phyloP scores from a whole-genome alignment of 53 echinoderm and acorn worm species.

The Paracentrotus lividus region DNA sequence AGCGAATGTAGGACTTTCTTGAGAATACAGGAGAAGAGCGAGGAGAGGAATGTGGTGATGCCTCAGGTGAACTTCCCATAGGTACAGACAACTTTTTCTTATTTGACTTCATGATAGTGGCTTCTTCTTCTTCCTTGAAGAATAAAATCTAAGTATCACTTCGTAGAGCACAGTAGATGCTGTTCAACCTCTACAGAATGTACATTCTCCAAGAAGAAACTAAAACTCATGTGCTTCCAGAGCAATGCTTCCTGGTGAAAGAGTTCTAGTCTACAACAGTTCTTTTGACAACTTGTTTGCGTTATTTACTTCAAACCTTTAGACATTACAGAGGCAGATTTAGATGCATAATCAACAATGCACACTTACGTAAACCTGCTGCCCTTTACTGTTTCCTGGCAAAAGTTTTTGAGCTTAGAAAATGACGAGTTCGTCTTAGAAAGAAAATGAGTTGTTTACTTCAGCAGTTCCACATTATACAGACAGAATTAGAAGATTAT shows the following conservation, averaged over 20 bases:
- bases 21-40: constrained; percentile 30
- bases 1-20: constrained; percentile 61
- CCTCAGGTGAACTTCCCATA: constrained; percentile 39
- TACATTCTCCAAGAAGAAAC: not conserved
- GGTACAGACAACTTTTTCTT: constrained; percentile 8
- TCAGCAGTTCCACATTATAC: not conserved
- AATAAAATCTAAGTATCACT: not conserved
- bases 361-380: not conserved
- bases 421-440: not conserved
- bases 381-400: not conserved
- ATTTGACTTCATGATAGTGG: not conserved
- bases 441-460: not conserved
- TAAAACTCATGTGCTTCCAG: not conserved
- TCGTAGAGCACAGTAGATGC: not conserved
- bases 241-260: too few species aligned
- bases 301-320: too few species aligned
- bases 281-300: too few species aligned
- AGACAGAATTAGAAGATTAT: not conserved
- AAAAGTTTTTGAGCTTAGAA: not conserved
- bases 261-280: too few species aligned
- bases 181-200: not conserved
- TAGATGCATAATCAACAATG: not conserved
- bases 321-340: too few species aligned
- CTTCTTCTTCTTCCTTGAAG: not conserved
- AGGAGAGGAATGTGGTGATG: constrained; percentile 15